phyloP scores from a whole-genome alignment of 2,888 invertebrate species.

The Linnaemya vulpina region DNA sequence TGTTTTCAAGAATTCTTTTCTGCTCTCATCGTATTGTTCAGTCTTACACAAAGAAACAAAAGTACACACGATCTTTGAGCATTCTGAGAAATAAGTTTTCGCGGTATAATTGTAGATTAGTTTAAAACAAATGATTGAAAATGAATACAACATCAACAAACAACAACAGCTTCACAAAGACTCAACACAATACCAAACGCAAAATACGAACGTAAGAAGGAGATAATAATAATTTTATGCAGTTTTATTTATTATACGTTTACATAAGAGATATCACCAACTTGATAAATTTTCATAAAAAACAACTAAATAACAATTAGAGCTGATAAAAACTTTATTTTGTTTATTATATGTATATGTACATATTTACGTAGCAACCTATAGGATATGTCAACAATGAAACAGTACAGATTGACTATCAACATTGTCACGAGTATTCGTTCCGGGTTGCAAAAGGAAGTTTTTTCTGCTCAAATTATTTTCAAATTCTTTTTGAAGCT shows the following conservation, averaged over 20 bases:
- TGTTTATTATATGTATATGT: too few relatives aligned
- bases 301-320: background rate
- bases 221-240: conserved; percentile 29
- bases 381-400: too few relatives aligned
- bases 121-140: conserved; percentile 61
- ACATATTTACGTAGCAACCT: too few relatives aligned
- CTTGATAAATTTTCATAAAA: conserved; percentile 39
- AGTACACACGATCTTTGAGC: conserved; percentile 50
- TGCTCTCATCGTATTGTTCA: conserved; percentile 48
- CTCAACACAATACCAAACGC: conserved; percentile 14
- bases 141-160: conserved; percentile 32
- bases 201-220: background rate
- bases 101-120: conserved; percentile 63
- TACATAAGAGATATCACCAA: conserved; percentile 37
- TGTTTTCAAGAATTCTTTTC: conserved; percentile 41
- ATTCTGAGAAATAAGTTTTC: conserved; percentile 63
- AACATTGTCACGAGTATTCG: too few relatives aligned
- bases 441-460: too few relatives aligned
- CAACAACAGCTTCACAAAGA: conserved; percentile 13
- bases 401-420: too few relatives aligned
- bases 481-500: too few relatives aligned
- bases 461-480: too few relatives aligned
- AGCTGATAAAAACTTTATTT: too few relatives aligned
- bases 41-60: conserved; percentile 46
- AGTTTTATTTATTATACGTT: conserved; percentile 25